Base-by-base conservation (phyloP, 2,888 invertebrate species). In the Steinernema scapterisci region DNA sequence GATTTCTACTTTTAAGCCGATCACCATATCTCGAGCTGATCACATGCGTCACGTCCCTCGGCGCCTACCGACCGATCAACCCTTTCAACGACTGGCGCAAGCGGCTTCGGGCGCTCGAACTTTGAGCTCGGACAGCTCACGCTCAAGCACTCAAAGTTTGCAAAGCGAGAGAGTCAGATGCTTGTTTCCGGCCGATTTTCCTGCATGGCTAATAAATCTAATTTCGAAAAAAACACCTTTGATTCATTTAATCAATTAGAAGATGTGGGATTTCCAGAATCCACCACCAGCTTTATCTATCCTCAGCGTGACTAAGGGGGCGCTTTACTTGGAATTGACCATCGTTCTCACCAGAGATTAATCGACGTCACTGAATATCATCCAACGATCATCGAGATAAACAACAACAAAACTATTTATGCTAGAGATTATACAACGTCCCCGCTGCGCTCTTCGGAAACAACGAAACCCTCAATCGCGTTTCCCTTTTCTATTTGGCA, bases 1-100 rank as follows among this genome's bases (percentile, higher is more conserved):
- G 63, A 63, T 63, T 63, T 63, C 63, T 16, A 63, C 31, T 2
- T 54, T 63, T 63, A 63, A 63, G 63, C 63, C 63, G 63, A 63
- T 54, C 54, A 23, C 54, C 54, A 54, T 54, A 54, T 54, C 54
- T 54, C 54, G 13, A 48, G 38, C 63, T 31, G 63, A 31, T 63
- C 63, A 31, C 48, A 16, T 27, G 27, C 31, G 27, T 27, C 63
- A 25, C 31, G 52, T 23, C 21, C 48, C 5, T 5, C 13, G 19
- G 48, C 48, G 19, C 48, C 19, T 48, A 19, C 38, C 48, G 48
- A 48, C 48, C 48, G 19, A 48, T 48, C 48, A 48, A 48, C 48
- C 16, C 19, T 48, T 19, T n/a, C 48, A 13, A n/a, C 48, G 5
- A 48, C 45, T 48, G 48, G 13, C 38, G n/a, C 45, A 51, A 54